These are phyloP conservation scores for Bimastos eiseni DNA, from an alignment of 2,888 invertebrate species.

Conservation along the genomic window DNA sequence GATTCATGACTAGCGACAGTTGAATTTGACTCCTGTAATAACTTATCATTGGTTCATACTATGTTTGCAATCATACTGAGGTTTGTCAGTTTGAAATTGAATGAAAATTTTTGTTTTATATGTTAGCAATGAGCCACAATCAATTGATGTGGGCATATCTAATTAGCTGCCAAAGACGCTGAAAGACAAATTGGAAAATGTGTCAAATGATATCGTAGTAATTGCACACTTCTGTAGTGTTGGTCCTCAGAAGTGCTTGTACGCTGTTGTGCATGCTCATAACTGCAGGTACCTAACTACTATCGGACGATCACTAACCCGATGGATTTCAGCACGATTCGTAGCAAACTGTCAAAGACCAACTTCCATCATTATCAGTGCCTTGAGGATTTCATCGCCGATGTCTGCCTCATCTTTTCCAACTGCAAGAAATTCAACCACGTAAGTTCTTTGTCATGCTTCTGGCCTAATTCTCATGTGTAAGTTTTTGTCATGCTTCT, in stretches of 20 bases:
- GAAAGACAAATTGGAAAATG: too few relatives aligned
- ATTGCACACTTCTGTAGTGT: not conserved
- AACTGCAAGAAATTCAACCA: slow-evolving; percentile 84
- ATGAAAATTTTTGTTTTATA: too few relatives aligned
- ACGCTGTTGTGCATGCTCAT: not conserved
- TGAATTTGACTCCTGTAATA: too few relatives aligned
- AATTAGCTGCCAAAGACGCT: too few relatives aligned
- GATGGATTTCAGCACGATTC: slow-evolving; percentile 82
- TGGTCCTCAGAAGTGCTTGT: not conserved
- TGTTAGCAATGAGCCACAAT: too few relatives aligned
- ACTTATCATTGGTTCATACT: too few relatives aligned
- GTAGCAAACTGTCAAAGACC: slow-evolving; percentile 77
- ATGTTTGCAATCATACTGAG: too few relatives aligned
- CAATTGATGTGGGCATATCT: too few relatives aligned
- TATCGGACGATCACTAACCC: slow-evolving; percentile 75
- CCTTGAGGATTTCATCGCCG: slow-evolving; percentile 75
- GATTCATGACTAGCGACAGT: too few relatives aligned
- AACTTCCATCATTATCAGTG: slow-evolving; percentile 75
- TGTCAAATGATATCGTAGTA: not conserved
- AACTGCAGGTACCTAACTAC: slow-evolving; percentile 70
- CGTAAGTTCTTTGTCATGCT: slow-evolving; percentile 67
- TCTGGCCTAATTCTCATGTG: slow-evolving; percentile 36
- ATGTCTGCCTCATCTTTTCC: slow-evolving; percentile 82
- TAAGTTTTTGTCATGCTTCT: not conserved
- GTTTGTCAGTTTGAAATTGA: too few relatives aligned